phyloP scores from a whole-genome alignment of 1,140 invertebrate genomes.

The Latrodectus geometricus region DNA sequence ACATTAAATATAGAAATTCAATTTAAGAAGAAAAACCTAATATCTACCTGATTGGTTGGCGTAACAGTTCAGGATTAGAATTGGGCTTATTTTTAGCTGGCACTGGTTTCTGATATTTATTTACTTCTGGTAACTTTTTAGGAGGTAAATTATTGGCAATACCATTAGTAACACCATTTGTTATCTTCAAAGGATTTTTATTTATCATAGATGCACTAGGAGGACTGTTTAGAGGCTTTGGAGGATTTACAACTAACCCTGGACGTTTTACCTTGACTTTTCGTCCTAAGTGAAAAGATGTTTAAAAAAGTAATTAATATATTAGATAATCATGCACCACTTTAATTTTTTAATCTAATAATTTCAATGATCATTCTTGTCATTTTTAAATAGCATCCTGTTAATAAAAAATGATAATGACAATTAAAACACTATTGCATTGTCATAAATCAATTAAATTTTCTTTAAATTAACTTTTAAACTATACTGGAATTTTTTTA shows the following conservation, averaged over 20 bases:
- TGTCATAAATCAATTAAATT: no score
- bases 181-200: conserved; percentile 11
- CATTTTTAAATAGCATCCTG: no score
- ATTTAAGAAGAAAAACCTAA: background rate
- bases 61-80: conserved; percentile 6
- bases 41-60: conserved; percentile 10
- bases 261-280: conserved; percentile 65
- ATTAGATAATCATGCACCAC: no score
- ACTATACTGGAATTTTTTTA: no score
- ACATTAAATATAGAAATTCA: background rate
- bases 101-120: background rate
- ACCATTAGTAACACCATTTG: background rate
- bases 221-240: conserved; percentile 28
- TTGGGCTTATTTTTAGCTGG: conserved; percentile 1
- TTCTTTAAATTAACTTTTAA: no score
- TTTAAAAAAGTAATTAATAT: no score
- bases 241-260: conserved; percentile 14
- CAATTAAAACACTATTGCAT: no score
- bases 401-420: no score
- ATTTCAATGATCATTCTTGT: no score
- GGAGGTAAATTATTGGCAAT: background rate
- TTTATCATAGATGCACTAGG: conserved; percentile 5
- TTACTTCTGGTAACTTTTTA: conserved; percentile 1
- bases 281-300: conserved; percentile 67
- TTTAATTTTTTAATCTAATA: no score